A percentile compares a stretch with the other conserved stretches of the same genome.
Conservation (phyloP, 30 jellyfish, hydroid and myxozoan genomes). For the Aurelia aurita region DNA sequence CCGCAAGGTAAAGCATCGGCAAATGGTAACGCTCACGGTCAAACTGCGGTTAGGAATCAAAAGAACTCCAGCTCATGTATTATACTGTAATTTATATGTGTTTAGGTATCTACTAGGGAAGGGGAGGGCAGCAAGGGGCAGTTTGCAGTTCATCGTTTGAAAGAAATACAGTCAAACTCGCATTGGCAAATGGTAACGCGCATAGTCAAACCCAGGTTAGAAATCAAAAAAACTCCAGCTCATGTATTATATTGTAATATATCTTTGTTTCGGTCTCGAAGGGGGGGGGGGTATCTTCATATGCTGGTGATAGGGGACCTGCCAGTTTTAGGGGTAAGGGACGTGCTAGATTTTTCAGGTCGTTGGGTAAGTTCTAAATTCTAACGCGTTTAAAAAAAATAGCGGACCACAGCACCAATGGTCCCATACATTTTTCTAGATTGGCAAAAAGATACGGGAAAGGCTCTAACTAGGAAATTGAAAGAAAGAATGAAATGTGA, state of each 20-base stretch:
- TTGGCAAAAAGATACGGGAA: too few relatives aligned
- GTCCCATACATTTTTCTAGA: too few relatives aligned
- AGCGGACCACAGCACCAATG: too few relatives aligned
- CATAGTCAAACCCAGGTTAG: not conserved
- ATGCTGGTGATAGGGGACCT: too few relatives aligned
- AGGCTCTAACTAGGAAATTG: too few relatives aligned
- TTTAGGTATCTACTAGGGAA: not conserved
- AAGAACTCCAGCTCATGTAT: constrained; percentile 61
- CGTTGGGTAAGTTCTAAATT: too few relatives aligned
- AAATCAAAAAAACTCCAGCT: constrained; percentile 35
- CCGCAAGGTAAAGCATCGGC: not conserved
- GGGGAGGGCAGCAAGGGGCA: too few relatives aligned
- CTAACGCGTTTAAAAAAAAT: too few relatives aligned
- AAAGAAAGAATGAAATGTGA: too few relatives aligned
- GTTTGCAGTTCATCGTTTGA: too few relatives aligned
- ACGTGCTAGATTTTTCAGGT: too few relatives aligned
- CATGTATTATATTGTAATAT: constrained; percentile 55
- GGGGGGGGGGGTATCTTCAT: not conserved
- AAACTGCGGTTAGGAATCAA: constrained; percentile 13
- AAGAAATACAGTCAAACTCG: not conserved
- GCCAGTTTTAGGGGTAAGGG: too few relatives aligned
- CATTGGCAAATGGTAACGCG: constrained; percentile 5
- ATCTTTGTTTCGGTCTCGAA: not conserved
- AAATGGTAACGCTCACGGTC: not conserved
- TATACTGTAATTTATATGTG: constrained; percentile 31